Conservation (phyloP, 2,113 vertebrate genomes). For the Etheostoma cragini region DNA sequence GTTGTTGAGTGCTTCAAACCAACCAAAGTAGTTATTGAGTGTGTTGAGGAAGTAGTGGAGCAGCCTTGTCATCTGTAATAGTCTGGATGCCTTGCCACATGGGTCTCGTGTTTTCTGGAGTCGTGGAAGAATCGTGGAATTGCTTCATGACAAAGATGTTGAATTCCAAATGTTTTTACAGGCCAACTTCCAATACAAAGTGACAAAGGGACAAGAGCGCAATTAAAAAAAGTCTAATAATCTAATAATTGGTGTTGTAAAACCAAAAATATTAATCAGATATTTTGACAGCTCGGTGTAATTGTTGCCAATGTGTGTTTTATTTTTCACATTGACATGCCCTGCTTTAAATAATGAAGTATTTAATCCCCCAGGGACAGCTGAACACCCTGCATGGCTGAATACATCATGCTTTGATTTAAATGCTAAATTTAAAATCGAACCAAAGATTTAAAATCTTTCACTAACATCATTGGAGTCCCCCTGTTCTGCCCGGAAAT, state of each 20-base stretch:
- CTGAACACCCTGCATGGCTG: constrained; percentile 66
- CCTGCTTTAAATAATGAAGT: constrained; percentile 68
- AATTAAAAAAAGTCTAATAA: background rate
- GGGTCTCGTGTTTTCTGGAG: no score
- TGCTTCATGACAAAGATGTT: background rate
- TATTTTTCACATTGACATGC: constrained; percentile 60
- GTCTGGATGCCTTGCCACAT: no score
- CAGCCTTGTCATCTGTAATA: no score
- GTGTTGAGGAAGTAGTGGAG: no score
- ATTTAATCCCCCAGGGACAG: constrained; percentile 66
- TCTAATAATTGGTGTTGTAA: background rate
- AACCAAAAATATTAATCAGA: constrained; percentile 8
- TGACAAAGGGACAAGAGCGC: constrained; percentile 4
- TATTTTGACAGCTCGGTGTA: constrained; percentile 29
- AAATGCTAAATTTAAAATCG: no score
- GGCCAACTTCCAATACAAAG: background rate
- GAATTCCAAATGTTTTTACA: background rate
- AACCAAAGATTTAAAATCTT: no score
- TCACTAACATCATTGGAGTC: constrained; percentile 70
- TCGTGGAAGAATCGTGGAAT: no score
- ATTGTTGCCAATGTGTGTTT: constrained; percentile 48
- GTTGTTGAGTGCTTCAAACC: no score
- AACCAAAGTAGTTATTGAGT: no score
- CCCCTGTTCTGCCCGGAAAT: constrained; percentile 63
- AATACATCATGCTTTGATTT: constrained; percentile 81